Conservation (phyloP, 1,140 invertebrate genomes). For the Coptotermes formosanus region DNA sequence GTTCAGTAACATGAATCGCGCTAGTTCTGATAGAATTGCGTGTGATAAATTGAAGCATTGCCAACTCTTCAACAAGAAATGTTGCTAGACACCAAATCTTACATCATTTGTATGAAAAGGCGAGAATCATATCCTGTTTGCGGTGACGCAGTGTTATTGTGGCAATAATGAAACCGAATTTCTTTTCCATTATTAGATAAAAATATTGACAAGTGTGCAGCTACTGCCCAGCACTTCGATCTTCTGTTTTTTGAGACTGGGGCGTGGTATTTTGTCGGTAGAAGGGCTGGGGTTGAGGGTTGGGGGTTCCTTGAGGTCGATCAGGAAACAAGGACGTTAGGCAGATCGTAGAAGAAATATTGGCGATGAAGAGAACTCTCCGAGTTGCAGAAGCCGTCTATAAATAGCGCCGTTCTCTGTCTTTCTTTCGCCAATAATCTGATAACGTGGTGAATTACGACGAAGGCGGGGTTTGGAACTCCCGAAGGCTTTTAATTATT, state of each 20-base stretch:
- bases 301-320: neutral
- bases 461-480: conserved; percentile 1
- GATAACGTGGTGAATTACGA: conserved; percentile 21
- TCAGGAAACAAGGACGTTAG: neutral
- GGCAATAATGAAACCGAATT: neutral
- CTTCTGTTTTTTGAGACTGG: neutral
- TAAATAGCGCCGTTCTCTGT: neutral
- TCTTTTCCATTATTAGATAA: neutral
- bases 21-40: too few relatives aligned
- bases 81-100: too few relatives aligned
- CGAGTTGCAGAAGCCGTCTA: neutral
- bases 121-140: neutral
- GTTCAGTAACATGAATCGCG: too few relatives aligned
- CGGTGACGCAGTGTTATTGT: neutral
- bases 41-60: too few relatives aligned
- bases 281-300: neutral
- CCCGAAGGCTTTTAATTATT: conserved; percentile 21
- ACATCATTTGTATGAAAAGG: neutral
- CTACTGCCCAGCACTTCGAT: neutral
- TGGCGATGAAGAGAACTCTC: neutral
- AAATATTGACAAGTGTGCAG: neutral
- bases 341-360: neutral
- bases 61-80: too few relatives aligned
- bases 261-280: neutral
- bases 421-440: conserved; percentile 21